Evolutionary conservation across 2,113 vertebrate species (phyloP), one percentile per base, ranked within the genome.

Genomic region (Candoia aspera): DNA sequence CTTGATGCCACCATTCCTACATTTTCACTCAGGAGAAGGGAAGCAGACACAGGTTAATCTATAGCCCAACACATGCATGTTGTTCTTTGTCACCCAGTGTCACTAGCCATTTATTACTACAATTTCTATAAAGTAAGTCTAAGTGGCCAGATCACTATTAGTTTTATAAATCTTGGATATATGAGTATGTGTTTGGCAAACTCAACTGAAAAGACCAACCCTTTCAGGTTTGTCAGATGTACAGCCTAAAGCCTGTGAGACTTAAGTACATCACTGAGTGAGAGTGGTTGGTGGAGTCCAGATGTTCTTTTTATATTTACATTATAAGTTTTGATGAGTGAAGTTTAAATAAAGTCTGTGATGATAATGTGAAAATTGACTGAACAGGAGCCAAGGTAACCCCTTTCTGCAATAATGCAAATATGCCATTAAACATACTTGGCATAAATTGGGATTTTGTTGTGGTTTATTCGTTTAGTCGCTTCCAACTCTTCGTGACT

Each of bases 391-490:
- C 21, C 86, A 92, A 24, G n/a, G 57, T 23, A 29, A 62, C 1
- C 0, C 24, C 93, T 57, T 57, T 57, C 46, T 33, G 2, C 79
- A 90, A n/a, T 49, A 84, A 68, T 73, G 59, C 57, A 19, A 79
- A 92, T 8, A 79, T 29, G 86, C 12, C 68, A 90, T 93, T 84
- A 90, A 90, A 42, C 46, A 84, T 95, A 94, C 33, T 93, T 89
- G 62, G 64, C 0, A 83, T 11, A 29, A 91, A 93, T 5, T 55
- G 88, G 79, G 91, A 94, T 85, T n/a, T n/a, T n/a, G n/a, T n/a
- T n/a, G n/a, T n/a, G n/a, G n/a, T n/a, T n/a, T n/a, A n/a, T n/a
- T n/a, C n/a, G n/a, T n/a, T n/a, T n/a, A n/a, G n/a, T n/a, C n/a
- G n/a, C n/a, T n/a, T n/a, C n/a, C n/a, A n/a, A n/a, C n/a, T n/a